phyloP scores from a whole-genome alignment of 1,140 invertebrate genomes.

The Drosophila tropicalis region DNA sequence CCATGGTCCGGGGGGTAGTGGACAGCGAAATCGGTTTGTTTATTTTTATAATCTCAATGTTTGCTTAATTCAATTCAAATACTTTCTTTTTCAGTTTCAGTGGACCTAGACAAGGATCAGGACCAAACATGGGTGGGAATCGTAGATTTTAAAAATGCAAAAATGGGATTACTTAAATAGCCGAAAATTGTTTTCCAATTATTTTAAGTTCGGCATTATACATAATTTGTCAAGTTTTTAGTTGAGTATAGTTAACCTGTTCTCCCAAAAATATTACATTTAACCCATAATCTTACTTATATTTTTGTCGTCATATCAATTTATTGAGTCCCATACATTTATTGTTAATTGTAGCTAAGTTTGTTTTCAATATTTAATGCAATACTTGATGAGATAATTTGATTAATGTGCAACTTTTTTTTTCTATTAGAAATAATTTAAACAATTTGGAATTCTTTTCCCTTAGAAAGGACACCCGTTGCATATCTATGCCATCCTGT shows the following conservation, averaged over 20 bases:
- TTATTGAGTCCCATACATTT: slow-evolving; percentile 45
- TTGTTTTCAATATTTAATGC: slow-evolving; percentile 62
- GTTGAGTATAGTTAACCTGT: slow-evolving; percentile 29
- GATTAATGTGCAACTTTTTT: slow-evolving; percentile 54
- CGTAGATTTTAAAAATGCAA: slow-evolving; percentile 56
- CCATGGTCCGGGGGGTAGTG: slow-evolving; percentile 47
- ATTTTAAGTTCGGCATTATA: slow-evolving; percentile 29
- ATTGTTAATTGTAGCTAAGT: slow-evolving; percentile 69
- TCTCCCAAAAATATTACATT: not conserved
- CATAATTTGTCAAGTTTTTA: slow-evolving; percentile 29
- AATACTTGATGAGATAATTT: slow-evolving; percentile 55
- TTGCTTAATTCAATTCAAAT: not conserved
- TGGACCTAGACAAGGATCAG: slow-evolving; percentile 53
- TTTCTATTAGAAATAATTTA: slow-evolving; percentile 44
- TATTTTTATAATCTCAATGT: not conserved
- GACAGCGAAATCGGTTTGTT: slow-evolving; percentile 59
- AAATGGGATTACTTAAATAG: slow-evolving; percentile 49
- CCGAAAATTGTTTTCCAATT: slow-evolving; percentile 71
- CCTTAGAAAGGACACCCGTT: too few relatives aligned
- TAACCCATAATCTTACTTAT: slow-evolving; percentile 26
- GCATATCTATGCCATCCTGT: too few relatives aligned
- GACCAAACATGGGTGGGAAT: slow-evolving; percentile 59
- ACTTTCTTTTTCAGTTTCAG: slow-evolving; percentile 46
- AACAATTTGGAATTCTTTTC: slow-evolving; percentile 40
- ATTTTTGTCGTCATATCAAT: slow-evolving; percentile 39